Evolutionary conservation across 1,140 invertebrate genomes (phyloP), one percentile per base, ranked within the genome.

Genomic region (Triops longicaudatus): DNA sequence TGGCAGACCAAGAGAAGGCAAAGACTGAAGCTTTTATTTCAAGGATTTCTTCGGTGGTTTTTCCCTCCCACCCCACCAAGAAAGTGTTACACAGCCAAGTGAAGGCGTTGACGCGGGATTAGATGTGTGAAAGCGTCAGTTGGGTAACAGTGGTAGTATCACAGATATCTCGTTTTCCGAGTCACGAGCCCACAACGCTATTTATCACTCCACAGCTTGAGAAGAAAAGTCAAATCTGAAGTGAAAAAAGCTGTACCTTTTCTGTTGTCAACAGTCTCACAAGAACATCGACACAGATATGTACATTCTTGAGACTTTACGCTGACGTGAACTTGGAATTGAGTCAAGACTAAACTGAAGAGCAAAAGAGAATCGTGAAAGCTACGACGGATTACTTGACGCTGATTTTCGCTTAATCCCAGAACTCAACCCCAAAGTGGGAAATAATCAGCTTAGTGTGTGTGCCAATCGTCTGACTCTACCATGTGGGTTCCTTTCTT

Each of bases 81-180:
- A 63, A 63, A 63, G 50, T 63, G 50, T 63, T 17, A 63, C 7
- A 17, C 50, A 63, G 11, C 50, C 50, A 63, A 63, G 50, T 22
- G 50, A 63, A 63, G 17, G 22, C 0, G 50, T 14, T 63, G 50
- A 63, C 17, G 50, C 50, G 17, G 50, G 50, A 63, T 63, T 63
- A 63, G 50, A 63, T 22, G 50, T 63, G 50, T 63, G 50, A 63
- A 63, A 63, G 50, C 50, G 50, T 12, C 50, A 63, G 50, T 63
- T 63, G 50, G 31, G 50, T 63, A 22, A 22, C 50, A 6, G 17
- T 22, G 50, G 50, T 63, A 2, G n/a, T 22, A 63, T 63, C 50
- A 22, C 50, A 63, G 6, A 63, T n/a, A 63, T 63, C 50, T 63
- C 50, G 17, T 63, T 63, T 63, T 63, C 50, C 50, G 22, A 22